phyloP scores from a whole-genome alignment of 2,113 vertebrate species.

The Ginglymostoma cirratum region DNA sequence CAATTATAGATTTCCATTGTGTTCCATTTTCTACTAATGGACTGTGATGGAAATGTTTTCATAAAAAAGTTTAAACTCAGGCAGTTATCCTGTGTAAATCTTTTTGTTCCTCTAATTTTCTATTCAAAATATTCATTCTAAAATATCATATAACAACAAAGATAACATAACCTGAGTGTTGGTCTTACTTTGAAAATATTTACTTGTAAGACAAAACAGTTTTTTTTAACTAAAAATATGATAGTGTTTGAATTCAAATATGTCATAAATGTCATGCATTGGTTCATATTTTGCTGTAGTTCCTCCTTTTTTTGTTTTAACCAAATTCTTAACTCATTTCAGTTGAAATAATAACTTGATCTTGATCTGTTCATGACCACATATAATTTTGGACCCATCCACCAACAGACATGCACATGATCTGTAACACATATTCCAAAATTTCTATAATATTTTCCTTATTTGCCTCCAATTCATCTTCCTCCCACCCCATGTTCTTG shows the following conservation, averaged over 20 bases:
- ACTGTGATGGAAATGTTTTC: background rate
- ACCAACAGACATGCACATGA: background rate
- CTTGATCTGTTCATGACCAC: background rate
- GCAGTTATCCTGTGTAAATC: background rate
- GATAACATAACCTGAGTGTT: background rate
- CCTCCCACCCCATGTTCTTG: background rate
- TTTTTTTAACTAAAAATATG: too few species aligned
- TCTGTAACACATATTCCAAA: background rate
- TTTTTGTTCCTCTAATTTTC: background rate
- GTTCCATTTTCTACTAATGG: background rate
- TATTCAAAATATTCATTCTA: background rate
- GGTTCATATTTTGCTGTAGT: background rate
- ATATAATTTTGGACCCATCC: background rate
- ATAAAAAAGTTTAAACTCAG: background rate
- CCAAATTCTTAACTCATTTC: background rate
- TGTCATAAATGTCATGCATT: background rate
- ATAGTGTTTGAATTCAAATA: background rate
- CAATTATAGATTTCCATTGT: background rate
- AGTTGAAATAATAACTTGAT: background rate
- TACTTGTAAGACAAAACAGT: background rate
- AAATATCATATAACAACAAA: background rate
- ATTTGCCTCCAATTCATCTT: too few species aligned
- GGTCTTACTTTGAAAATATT: background rate
- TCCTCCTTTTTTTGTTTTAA: background rate
- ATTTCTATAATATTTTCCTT: background rate